These are phyloP conservation scores for Arctia plantaginis DNA, from an alignment of 2,888 invertebrate genomes.

Conservation along the genomic window DNA sequence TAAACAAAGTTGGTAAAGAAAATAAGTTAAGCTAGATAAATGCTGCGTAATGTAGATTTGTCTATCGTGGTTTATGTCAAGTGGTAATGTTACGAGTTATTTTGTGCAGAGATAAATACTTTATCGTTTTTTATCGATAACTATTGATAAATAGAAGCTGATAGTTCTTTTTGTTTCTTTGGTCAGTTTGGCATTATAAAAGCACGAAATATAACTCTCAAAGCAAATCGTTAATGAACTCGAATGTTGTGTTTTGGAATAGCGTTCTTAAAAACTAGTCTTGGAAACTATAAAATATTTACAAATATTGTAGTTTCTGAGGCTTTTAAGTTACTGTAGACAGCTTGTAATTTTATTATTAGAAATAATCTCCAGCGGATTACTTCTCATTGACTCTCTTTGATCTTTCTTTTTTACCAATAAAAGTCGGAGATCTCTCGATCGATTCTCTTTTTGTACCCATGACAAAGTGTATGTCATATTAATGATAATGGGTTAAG, in stretches of 20 bases:
- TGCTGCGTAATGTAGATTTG: slow-evolving; percentile 41
- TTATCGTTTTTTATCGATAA: too few species aligned
- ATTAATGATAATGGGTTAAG: too few species aligned
- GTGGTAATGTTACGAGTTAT: slow-evolving; percentile 9
- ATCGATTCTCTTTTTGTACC: background rate
- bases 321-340: too few species aligned
- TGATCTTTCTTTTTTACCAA: too few species aligned
- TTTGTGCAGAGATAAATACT: background rate
- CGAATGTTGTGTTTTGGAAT: background rate
- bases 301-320: too few species aligned
- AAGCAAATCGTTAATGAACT: background rate
- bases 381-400: too few species aligned
- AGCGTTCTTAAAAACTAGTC: background rate
- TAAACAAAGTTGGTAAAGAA: slow-evolving; percentile 49
- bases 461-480: background rate
- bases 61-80: slow-evolving; percentile 41
- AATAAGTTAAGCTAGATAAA: slow-evolving; percentile 48
- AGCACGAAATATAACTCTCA: background rate
- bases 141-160: too few species aligned
- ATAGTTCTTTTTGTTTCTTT: too few species aligned
- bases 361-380: too few species aligned
- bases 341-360: too few species aligned
- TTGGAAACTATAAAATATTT: too few species aligned
- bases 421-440: background rate
- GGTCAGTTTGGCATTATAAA: background rate